These are phyloP conservation scores for Gymnorhina tibicen DNA, from an alignment of 2,113 vertebrate species.

Conservation along the genomic window DNA sequence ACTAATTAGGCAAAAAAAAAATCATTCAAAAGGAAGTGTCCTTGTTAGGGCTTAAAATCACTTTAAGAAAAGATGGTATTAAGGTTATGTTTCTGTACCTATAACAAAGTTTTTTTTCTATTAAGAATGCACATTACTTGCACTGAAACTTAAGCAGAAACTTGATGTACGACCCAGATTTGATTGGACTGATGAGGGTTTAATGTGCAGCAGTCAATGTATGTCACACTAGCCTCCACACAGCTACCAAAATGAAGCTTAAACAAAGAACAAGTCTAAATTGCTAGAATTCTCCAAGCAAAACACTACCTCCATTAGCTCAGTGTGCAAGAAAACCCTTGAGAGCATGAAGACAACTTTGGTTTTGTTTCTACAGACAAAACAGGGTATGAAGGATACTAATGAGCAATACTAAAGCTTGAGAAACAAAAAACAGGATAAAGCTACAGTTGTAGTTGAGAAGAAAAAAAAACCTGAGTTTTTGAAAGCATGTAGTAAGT, in stretches of 20 bases:
- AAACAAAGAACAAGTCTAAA: background rate
- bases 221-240: background rate
- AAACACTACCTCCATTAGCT: background rate
- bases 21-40: background rate
- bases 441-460: background rate
- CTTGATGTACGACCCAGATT: background rate
- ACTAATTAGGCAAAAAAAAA: background rate
- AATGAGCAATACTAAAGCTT: background rate
- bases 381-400: background rate
- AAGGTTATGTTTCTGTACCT: background rate
- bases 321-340: background rate
- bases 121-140: background rate
- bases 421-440: background rate
- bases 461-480: conserved; percentile 16
- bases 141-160: background rate
- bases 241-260: background rate
- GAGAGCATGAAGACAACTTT: conserved; percentile 16
- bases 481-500: background rate
- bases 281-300: background rate
- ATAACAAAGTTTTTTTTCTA: background rate
- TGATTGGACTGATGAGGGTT: background rate
- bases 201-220: background rate
- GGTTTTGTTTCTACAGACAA: conserved; percentile 31
- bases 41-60: background rate
- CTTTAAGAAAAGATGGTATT: background rate